These are phyloP conservation scores for Cremastobaeus sp. DNA, from an alignment of 2,888 invertebrate species.

Conservation along the genomic window DNA sequence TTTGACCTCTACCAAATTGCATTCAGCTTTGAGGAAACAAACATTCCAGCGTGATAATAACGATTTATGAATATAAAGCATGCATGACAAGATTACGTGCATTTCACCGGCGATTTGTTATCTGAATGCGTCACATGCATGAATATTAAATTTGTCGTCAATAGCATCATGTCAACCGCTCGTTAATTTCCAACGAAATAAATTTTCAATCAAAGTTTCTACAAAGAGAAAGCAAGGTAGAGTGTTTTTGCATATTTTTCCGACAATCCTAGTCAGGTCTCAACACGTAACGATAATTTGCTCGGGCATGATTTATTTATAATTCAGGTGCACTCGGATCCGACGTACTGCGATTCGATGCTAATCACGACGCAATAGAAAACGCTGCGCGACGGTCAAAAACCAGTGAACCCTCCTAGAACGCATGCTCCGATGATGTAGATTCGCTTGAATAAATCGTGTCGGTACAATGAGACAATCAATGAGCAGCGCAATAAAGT, in stretches of 20 bases:
- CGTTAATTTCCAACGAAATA: constrained; percentile 46
- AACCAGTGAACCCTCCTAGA: not conserved
- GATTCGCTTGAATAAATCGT: constrained; percentile 35
- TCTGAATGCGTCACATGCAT: constrained; percentile 5
- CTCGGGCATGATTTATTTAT: constrained; percentile 41
- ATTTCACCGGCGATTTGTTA: constrained; percentile 24
- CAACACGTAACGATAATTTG: constrained; percentile 44
- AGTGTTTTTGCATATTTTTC: constrained; percentile 33
- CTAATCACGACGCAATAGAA: constrained; percentile 36
- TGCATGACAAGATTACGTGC: constrained; percentile 11
- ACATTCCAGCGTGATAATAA: not conserved
- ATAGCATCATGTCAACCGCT: constrained; percentile 27
- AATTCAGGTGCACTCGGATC: constrained; percentile 39
- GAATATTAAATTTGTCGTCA: constrained; percentile 41
- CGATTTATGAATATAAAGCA: not conserved
- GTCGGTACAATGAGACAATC: constrained; percentile 13
- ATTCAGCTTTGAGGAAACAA: not conserved
- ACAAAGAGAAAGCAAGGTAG: constrained; percentile 42
- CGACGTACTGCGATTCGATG: constrained; percentile 22
- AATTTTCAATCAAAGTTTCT: constrained; percentile 53
- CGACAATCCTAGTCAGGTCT: constrained; percentile 27
- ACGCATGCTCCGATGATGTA: not conserved
- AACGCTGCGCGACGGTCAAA: not conserved
- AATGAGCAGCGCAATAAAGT: constrained; percentile 15
- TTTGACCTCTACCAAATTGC: too few species aligned